Conservation (phyloP, 2,888 invertebrate species). For the Nasonia oneida region DNA sequence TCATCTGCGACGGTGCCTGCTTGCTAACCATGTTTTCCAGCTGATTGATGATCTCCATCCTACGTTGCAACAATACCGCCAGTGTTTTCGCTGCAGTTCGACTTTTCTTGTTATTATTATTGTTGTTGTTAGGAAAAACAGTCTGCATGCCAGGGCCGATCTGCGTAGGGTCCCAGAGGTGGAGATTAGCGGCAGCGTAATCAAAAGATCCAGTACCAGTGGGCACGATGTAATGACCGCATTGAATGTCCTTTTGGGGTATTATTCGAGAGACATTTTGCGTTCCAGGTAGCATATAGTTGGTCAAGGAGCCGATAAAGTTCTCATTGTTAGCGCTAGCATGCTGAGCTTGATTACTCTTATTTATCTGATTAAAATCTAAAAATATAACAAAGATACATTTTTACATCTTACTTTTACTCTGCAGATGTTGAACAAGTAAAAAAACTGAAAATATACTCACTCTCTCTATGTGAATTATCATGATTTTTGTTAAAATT, state of each 20-base stretch:
- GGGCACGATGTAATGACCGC: conserved; percentile 75
- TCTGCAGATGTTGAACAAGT: neutral
- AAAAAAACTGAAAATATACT: conserved; percentile 49
- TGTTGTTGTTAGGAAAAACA: conserved; percentile 69
- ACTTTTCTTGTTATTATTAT: conserved; percentile 67
- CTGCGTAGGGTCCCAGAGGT: conserved; percentile 75
- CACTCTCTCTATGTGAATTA: conserved; percentile 74
- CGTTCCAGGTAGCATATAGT: conserved; percentile 72
- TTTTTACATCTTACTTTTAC: neutral
- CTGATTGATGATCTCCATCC: conserved; percentile 83
- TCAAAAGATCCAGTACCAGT: conserved; percentile 71
- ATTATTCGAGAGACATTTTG: conserved; percentile 72
- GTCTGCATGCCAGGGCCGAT: conserved; percentile 70
- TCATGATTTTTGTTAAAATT: conserved; percentile 73
- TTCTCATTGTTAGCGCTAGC: conserved; percentile 72
- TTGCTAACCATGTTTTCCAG: conserved; percentile 83
- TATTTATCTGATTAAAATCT: conserved; percentile 70
- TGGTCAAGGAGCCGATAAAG: conserved; percentile 73
- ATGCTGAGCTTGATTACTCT: conserved; percentile 70
- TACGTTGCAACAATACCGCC: conserved; percentile 82
- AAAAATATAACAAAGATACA: neutral
- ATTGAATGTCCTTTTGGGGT: conserved; percentile 73
- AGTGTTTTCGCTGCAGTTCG: conserved; percentile 80
- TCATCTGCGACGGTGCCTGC: conserved; percentile 72
- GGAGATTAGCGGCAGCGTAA: conserved; percentile 72